A percentile compares a stretch with the other conserved stretches of the same genome.
These are phyloP conservation scores for Tinea pellionella DNA, from an alignment of 2,888 invertebrate species.

Conservation along the genomic window DNA sequence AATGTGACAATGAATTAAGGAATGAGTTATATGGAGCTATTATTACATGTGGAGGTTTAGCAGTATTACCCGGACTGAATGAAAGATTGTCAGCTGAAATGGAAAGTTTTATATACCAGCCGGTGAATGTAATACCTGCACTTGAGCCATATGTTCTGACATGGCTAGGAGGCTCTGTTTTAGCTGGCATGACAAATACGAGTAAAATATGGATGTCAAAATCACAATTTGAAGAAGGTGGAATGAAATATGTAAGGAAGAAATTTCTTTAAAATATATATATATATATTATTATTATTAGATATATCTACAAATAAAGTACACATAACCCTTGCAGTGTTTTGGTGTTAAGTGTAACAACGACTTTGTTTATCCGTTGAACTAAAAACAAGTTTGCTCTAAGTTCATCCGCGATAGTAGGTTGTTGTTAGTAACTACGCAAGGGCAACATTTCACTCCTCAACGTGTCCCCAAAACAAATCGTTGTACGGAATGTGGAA, in stretches of 20 bases:
- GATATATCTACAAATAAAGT: too few species aligned
- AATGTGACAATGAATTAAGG: conserved; percentile 39
- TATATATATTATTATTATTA: too few species aligned
- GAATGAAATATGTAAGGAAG: conserved; percentile 39
- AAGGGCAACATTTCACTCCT: background rate
- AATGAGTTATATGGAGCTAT: conserved; percentile 30
- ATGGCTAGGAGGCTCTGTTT: conserved; percentile 52
- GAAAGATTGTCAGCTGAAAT: conserved; percentile 34
- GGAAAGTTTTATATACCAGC: conserved; percentile 20
- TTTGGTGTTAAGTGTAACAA: background rate
- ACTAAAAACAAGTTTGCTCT: background rate
- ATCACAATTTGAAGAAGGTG: conserved; percentile 45
- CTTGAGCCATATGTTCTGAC: conserved; percentile 35
- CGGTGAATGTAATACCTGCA: conserved; percentile 30
- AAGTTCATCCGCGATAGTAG: background rate
- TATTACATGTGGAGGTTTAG: conserved; percentile 40
- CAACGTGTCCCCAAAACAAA: background rate
- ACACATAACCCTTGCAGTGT: too few species aligned
- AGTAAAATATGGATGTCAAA: conserved; percentile 37
- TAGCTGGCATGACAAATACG: conserved; percentile 36
- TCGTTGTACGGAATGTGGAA: background rate
- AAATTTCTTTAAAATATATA: conserved; percentile 31
- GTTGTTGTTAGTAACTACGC: background rate
- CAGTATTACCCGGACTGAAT: conserved; percentile 35
- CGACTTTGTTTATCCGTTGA: background rate